Evolutionary conservation across 2,797 vertebrate genomes (phyloP), one percentile per base, ranked within the genome.

Genomic region (Petrocephalus schoutedeni): DNA sequence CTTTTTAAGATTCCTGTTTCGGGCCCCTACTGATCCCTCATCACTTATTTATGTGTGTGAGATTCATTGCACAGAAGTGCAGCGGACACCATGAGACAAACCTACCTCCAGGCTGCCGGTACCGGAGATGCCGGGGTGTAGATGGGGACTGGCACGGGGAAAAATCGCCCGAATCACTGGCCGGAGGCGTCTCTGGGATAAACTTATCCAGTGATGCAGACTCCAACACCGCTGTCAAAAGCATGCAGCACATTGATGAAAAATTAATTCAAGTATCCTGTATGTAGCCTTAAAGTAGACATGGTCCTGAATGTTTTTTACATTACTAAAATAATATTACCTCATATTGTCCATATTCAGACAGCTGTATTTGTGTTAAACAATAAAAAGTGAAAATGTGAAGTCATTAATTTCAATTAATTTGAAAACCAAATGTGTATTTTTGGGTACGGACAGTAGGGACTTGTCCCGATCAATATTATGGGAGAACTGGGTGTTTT

Each of bases 111-210:
- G 97, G 93, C 87, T 96, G 97, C 87, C 98, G 96, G 88, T 96
- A 98, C 90, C 98, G 97, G 64, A 98, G 96, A 93, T 99, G 98
- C n/a, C 97, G 95, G 28, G 98, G 98, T 1, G 98, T 98, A 0
- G 98, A 98, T 1, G 98, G 97, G 0, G 98, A 99, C 83, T 97
- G 95, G 90, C 97, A 97, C 0, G 98, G 98, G 3, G 98, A 99
- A 88, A 97, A 93, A 88, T 98, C 98, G 71, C 96, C 92, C 2
- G 96, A 90, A 14, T 98, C 98, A 2, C 89, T 94, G 61, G 92
- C 91, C 1, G 97, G 96, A 56, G 94, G 93, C 89, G 96, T 96
- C 87, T 99, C 98, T 19, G 95, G 94, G 89, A 95, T 96, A 88
- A 97, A 96, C 91, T 96, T 95, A 90, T 99, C 98, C 88, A 95